phyloP scores from a whole-genome alignment of 2,113 vertebrate genomes.

The Psilopsiagon aurifrons region DNA sequence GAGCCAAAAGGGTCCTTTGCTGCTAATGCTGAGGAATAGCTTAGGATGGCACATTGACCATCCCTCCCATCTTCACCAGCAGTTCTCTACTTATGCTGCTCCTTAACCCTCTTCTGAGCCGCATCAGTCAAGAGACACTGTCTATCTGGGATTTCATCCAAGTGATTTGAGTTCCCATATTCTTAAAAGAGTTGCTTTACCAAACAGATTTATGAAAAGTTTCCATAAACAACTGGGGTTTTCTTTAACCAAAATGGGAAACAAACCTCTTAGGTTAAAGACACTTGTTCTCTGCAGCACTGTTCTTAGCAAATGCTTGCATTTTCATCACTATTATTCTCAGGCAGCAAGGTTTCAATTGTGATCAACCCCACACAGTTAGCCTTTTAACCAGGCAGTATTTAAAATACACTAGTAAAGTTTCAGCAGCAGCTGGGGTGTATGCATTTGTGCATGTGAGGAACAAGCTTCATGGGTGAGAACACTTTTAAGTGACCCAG shows the following conservation, averaged over 20 bases:
- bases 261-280: not conserved
- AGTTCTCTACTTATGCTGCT: not conserved
- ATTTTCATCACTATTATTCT: not conserved
- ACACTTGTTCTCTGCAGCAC: not conserved
- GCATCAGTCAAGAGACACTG: not conserved
- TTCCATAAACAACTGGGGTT: not conserved
- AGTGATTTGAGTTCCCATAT: not conserved
- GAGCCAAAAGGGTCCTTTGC: not conserved
- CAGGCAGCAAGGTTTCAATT: not conserved
- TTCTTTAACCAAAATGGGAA: not conserved
- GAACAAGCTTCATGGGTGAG: not conserved
- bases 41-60: not conserved
- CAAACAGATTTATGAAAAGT: not conserved
- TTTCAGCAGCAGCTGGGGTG: not conserved
- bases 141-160: conserved; percentile 2
- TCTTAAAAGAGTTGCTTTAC: not conserved
- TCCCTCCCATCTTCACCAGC: not conserved
- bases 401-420: not conserved
- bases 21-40: not conserved
- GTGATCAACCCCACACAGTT: too few species aligned
- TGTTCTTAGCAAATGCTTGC: not conserved
- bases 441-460: rapidly evolving
- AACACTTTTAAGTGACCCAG: not conserved
- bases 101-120: not conserved
- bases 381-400: not conserved